phyloP scores from a whole-genome alignment of 2,797 vertebrate genomes.

The Aselliscus stoliczkanus region DNA sequence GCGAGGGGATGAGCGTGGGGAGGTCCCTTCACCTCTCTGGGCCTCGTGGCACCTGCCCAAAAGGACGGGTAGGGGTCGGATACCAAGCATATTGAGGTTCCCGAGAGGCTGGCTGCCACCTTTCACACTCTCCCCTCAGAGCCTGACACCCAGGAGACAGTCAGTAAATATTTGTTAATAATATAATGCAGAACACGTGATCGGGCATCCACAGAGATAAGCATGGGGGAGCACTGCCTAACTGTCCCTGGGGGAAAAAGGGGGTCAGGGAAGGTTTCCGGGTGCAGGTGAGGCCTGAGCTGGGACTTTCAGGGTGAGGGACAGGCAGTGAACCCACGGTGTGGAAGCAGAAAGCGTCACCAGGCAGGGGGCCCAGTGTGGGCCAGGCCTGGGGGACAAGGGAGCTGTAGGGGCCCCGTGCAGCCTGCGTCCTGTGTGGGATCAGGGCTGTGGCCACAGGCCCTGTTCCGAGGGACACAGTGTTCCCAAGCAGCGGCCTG shows the following conservation, averaged over 20 bases:
- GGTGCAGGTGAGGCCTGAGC: background rate
- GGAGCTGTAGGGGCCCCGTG: fast-evolving
- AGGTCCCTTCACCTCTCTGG: background rate
- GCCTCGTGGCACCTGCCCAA: background rate
- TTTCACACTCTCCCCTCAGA: background rate
- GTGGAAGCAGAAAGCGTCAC: background rate
- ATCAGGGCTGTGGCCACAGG: background rate
- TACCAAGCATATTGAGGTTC: background rate
- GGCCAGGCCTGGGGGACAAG: background rate
- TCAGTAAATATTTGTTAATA: constrained; percentile 40
- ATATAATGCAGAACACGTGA: background rate
- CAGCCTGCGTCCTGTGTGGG: background rate
- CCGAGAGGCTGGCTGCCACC: background rate
- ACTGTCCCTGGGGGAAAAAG: background rate
- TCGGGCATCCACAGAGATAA: constrained; percentile 16
- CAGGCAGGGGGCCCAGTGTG: fast-evolving
- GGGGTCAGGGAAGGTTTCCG: background rate
- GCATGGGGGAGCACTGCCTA: background rate
- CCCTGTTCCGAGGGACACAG: background rate
- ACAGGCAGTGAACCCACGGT: background rate
- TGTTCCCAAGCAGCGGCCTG: background rate
- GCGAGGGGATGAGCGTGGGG: background rate
- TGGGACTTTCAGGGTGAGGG: background rate
- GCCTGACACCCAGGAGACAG: background rate
- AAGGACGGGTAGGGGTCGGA: background rate